Evolutionary conservation across 2,888 invertebrate genomes (phyloP).

Genomic region (Cerceris ruficornis): DNA sequence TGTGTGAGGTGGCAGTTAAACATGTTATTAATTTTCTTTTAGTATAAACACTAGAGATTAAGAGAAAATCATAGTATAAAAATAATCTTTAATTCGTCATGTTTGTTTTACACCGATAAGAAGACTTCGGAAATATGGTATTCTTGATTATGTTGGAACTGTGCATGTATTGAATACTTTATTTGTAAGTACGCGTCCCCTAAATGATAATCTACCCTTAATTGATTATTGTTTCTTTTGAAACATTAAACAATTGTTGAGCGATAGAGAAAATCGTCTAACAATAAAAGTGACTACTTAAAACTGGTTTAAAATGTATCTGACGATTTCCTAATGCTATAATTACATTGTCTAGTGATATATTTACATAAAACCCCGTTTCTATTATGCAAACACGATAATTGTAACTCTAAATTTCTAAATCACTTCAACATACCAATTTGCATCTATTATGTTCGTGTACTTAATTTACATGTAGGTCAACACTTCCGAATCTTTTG

Average conservation of each 20-base stretch:
- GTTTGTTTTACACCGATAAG: no score
- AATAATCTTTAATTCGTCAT: no score
- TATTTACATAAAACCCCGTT: slow-evolving; percentile 33
- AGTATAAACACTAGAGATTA: no score
- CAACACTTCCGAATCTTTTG: slow-evolving; percentile 25
- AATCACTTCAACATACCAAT: slow-evolving; percentile 16
- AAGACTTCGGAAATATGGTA: no score
- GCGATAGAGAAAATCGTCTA: slow-evolving; percentile 31
- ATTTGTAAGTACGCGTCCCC: no score
- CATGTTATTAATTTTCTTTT: no score
- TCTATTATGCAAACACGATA: slow-evolving; percentile 47
- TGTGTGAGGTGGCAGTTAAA: no score
- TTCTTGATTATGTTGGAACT: no score
- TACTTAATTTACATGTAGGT: slow-evolving; percentile 38
- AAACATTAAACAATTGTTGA: slow-evolving; percentile 8
- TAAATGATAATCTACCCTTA: no score
- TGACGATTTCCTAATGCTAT: slow-evolving; percentile 30
- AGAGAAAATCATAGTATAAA: no score
- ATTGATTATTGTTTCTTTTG: not conserved
- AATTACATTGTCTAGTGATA: slow-evolving; percentile 37
- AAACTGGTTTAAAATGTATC: slow-evolving; percentile 54
- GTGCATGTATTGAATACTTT: no score
- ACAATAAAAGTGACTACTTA: slow-evolving; percentile 10
- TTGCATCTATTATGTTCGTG: slow-evolving; percentile 40
- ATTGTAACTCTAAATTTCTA: slow-evolving; percentile 23